Base-by-base conservation (phyloP, 2,113 vertebrate genomes). In the Vulpes vulpes region DNA sequence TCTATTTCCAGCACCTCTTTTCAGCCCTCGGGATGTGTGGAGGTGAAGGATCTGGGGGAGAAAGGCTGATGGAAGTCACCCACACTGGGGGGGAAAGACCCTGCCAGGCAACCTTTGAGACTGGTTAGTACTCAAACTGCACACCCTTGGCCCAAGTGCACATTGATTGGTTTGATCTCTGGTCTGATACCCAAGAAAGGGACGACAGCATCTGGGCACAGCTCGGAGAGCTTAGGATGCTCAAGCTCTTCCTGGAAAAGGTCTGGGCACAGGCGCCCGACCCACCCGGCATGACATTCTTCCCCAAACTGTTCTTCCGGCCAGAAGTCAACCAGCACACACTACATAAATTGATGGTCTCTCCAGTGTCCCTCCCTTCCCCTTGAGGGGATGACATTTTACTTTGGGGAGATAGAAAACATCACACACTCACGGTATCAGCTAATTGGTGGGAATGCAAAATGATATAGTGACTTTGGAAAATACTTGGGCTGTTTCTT, bases 11-110 rank as follows among this genome's bases (percentile, higher is more conserved):
- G 53, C 15, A 22, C 64, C 25, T 87, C 89, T 43, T 17, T 74
- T 74, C 8, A 71, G 20, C 64, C 17, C 82, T 89, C 0, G 0
- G 60, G 8, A 17, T 69, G 3, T n/a, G 51, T 49, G 11, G n/a
- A 49, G 43, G 53, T 62, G 30, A 53, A 27, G 67, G 67, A 64
- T 87, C n/a, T 55, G 0, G 35, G 62, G 55, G 89, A 78, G 51
- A 83, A 96, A 96, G 64, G 30, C 62, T 51, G 38, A 60, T 86
- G 59, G 60, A 71, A 93, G 82, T 62, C 27, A 16, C 38, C 92
- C 19, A 38, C 4, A 0, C 9, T 53, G 2, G 3, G 90, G 92
- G 78, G 78, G 35, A 87, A 38, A 90, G n/a, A 51, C 3, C 30
- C 35, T 81, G 85, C n/a, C 30, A 67, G 17, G 59, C 80, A 62